A percentile compares a stretch with the other conserved stretches of the same genome.
These are phyloP conservation scores for Acanthiza pusilla DNA, from an alignment of 2,797 vertebrate genomes.

Conservation along the genomic window DNA sequence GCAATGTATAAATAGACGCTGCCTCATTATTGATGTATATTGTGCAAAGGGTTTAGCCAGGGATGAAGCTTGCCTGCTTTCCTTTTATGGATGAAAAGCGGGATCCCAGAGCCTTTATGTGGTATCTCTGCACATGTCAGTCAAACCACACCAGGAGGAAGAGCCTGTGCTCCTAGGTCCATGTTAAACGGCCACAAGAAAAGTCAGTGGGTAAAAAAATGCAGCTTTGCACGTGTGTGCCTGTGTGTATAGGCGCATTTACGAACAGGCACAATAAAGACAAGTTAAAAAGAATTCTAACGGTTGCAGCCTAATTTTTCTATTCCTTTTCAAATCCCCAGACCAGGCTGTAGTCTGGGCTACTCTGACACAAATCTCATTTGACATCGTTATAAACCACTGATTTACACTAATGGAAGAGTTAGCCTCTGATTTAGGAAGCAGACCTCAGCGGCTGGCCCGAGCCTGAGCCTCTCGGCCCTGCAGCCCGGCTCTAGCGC, in stretches of 20 bases:
- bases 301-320: not conserved
- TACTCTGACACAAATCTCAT: not conserved
- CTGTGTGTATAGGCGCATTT: not conserved
- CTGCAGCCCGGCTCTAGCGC: not conserved
- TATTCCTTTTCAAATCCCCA: not conserved
- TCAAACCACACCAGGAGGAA: not conserved
- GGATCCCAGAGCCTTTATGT: not conserved
- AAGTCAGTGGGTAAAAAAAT: not conserved
- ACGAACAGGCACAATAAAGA: not conserved
- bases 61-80: constrained; percentile 5
- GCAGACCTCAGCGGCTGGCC: not conserved
- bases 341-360: not conserved
- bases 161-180: not conserved
- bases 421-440: not conserved
- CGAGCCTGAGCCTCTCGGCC: not conserved
- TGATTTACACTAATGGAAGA: not conserved
- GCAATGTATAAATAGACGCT: constrained; percentile 26
- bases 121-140: not conserved
- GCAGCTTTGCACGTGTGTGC: not conserved
- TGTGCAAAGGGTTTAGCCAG: not conserved
- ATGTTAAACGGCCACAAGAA: not conserved
- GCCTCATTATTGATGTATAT: constrained; percentile 28
- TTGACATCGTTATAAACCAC: not conserved
- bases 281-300: not conserved
- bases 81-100: constrained; percentile 30